phyloP scores from a whole-genome alignment of 1,140 invertebrate genomes.

The Scaptodrosophila lebanonensis region DNA sequence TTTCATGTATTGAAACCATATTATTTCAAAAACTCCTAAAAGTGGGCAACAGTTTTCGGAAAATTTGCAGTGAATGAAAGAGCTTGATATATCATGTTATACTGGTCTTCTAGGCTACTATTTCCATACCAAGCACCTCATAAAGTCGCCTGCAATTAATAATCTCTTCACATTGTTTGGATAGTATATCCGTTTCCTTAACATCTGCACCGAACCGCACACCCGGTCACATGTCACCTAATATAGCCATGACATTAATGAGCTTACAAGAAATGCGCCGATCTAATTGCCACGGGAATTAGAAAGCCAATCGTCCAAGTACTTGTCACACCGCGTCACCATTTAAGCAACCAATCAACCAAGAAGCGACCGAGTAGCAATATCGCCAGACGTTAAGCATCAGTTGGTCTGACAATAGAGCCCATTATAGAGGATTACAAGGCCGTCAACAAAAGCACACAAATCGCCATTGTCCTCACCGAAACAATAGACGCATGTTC shows the following conservation, averaged over 20 bases:
- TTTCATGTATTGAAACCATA: no score
- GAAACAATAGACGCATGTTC: conserved; percentile 30
- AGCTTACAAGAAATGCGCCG: conserved; percentile 20
- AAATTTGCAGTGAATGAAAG: no score
- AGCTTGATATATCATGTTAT: no score
- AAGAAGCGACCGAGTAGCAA: conserved; percentile 15
- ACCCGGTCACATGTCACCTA: conserved; percentile 6
- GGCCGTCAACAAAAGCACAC: conserved; percentile 33
- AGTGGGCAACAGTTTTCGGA: no score
- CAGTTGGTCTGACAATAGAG: conserved; percentile 52
- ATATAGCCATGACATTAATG: conserved; percentile 39
- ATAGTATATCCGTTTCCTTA: no score
- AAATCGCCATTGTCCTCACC: conserved; percentile 50
- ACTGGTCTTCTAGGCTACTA: no score
- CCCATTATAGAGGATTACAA: conserved; percentile 66
- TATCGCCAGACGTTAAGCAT: conserved; percentile 31
- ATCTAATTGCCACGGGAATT: conserved; percentile 31
- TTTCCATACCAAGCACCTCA: no score
- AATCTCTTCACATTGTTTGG: no score
- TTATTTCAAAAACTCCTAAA: no score
- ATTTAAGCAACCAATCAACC: conserved; percentile 21
- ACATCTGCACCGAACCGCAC: neutral
- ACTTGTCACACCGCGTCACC: conserved; percentile 36
- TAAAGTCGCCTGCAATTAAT: no score
- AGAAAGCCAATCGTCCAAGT: conserved; percentile 40